Percentiles rank a stretch among this genome's conserved stretches.
Conservation (phyloP, 1,140 invertebrate genomes). For the Drosophila elegans region DNA sequence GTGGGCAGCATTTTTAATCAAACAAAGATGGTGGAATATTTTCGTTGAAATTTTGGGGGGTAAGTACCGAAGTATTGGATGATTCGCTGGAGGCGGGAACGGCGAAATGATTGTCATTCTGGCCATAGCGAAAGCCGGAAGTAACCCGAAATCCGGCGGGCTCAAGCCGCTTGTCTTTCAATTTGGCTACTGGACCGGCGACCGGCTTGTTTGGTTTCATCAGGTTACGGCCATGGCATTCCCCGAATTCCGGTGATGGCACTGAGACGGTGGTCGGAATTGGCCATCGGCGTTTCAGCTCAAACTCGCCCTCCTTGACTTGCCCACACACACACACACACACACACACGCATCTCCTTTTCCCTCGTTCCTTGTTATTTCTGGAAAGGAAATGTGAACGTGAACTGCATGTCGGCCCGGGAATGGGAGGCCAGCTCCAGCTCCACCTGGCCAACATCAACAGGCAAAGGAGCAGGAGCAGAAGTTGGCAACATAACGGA, state of each 20-base stretch:
- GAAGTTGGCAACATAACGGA: constrained; percentile 50
- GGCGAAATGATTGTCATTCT: constrained; percentile 41
- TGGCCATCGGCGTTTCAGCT: constrained; percentile 70
- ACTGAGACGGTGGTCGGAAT: constrained; percentile 30
- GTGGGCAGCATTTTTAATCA: not conserved
- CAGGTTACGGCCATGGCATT: constrained; percentile 40
- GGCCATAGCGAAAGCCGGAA: constrained; percentile 35
- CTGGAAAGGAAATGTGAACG: constrained; percentile 67
- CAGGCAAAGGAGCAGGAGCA: constrained; percentile 28
- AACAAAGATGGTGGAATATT: not conserved
- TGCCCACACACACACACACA: constrained; percentile 7
- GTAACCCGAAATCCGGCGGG: constrained; percentile 35
- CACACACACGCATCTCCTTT: not conserved
- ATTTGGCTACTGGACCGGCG: constrained; percentile 37
- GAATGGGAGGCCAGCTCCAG: constrained; percentile 48
- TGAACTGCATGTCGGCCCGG: constrained; percentile 52
- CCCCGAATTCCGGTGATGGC: constrained; percentile 26
- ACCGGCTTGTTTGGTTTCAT: constrained; percentile 56
- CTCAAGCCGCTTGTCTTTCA: constrained; percentile 63
- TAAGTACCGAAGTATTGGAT: not conserved
- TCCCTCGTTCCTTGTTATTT: constrained; percentile 54
- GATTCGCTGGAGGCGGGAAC: not conserved
- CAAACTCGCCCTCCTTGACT: constrained; percentile 59
- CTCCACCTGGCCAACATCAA: constrained; percentile 55
- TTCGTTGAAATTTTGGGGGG: not conserved